Evolutionary conservation across 2,888 invertebrate genomes (phyloP), one percentile per base, ranked within the genome.

Genomic region (Pristionchus maxplancki): DNA sequence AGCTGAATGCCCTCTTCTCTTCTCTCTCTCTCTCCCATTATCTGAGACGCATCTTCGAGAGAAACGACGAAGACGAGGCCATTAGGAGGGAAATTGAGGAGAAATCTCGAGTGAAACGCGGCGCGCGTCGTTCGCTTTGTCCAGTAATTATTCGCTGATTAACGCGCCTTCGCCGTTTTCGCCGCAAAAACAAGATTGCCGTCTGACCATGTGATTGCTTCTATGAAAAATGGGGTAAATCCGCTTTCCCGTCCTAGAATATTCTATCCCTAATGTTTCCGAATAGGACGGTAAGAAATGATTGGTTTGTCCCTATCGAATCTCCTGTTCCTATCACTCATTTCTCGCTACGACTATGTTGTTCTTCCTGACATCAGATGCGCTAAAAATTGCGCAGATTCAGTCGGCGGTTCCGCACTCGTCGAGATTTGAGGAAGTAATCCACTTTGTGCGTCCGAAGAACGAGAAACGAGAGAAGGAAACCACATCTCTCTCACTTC

Each of bases 381-480:
- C n/a, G n/a, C n/a, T n/a, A n/a, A n/a, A n/a, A n/a, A n/a, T n/a
- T n/a, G n/a, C n/a, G n/a, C n/a, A n/a, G n/a, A n/a, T n/a, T 44
- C 44, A 44, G 11, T 9, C 44, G 6, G 6, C 58, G 58, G 58
- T 58, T 58, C 58, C 58, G 58, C 24, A 58, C 58, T n/a, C 1
- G 50, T 50, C 24, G 58, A 20, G 58, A 58, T 58, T 58, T 58
- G 20, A 71, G 71, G 71, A 71, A 71, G 71, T 71, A 71, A 71
- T 71, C 71, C 71, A 71, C 71, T 71, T 71, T 71, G 71, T 2
- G 28, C n/a, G 62, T 28, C 64, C 34, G 64, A 31, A 67, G 64
- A 67, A 67, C 64, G 34, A 67, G 64, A 62, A 8, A 24, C 24
- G 58, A 58, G 58, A n/a, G 28, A 17, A 15, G 34, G 20, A 34